phyloP scores from a whole-genome alignment of 2,888 invertebrate genomes.

The Chrysolina haemoptera region DNA sequence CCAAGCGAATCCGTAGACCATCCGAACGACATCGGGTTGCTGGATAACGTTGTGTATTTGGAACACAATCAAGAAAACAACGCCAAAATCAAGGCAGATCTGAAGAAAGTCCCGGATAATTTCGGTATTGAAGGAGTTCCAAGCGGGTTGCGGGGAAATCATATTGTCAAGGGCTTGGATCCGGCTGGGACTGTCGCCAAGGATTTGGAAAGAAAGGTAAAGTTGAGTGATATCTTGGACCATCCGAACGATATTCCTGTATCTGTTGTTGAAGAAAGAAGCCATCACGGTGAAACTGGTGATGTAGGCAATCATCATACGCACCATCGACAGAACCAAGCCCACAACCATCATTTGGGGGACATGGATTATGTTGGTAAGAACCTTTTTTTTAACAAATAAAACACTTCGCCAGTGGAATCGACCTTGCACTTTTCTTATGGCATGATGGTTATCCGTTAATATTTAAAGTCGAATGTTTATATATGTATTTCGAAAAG shows the following conservation, averaged over 20 bases:
- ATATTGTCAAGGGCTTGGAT: constrained; percentile 61
- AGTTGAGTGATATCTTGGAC: neutral
- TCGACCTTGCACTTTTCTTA: too few species aligned
- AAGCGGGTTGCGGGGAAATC: constrained; percentile 53
- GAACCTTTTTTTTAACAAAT: neutral
- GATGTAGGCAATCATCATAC: constrained; percentile 50
- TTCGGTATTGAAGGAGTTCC: constrained; percentile 64
- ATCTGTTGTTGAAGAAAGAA: constrained; percentile 36
- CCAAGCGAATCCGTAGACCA: neutral
- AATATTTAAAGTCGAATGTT: too few species aligned
- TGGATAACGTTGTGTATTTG: constrained; percentile 19
- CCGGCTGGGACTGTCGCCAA: constrained; percentile 32
- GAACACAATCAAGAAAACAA: constrained; percentile 45
- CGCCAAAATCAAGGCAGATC: constrained; percentile 47
- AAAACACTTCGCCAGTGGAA: too few species aligned
- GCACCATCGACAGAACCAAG: constrained; percentile 43
- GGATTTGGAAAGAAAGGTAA: constrained; percentile 34
- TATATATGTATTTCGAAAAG: too few species aligned
- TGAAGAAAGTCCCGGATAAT: constrained; percentile 52
- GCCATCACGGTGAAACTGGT: constrained; percentile 43
- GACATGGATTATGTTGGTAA: constrained; percentile 54
- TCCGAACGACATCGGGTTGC: constrained; percentile 27
- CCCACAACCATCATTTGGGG: constrained; percentile 45
- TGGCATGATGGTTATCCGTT: too few species aligned
- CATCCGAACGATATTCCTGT: constrained; percentile 18